Percentiles rank a stretch among this genome's conserved stretches.
Conservation (phyloP, 2,113 vertebrate genomes). For the Heloderma charlesbogerti region DNA sequence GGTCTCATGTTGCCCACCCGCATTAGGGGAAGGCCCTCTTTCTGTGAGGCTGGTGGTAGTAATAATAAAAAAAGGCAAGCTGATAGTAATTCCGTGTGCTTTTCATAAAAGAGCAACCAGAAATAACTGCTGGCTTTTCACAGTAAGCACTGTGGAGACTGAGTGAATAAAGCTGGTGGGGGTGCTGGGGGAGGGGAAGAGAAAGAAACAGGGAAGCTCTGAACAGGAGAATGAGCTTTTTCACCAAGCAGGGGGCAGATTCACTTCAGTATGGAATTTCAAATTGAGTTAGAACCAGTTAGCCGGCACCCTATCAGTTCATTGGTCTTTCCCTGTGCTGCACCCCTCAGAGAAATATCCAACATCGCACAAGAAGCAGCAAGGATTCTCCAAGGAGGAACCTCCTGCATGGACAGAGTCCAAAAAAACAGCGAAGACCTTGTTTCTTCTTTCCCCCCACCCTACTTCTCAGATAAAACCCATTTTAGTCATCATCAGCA, state of each 20-base stretch:
- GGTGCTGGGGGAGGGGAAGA: background rate
- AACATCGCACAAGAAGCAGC: background rate
- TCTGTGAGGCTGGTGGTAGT: background rate
- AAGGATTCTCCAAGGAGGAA: slow-evolving; percentile 15
- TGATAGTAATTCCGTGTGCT: background rate
- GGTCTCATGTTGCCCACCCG: background rate
- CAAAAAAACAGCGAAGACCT: slow-evolving; percentile 6
- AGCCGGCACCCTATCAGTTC: slow-evolving; percentile 42
- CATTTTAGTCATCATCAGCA: slow-evolving; percentile 2
- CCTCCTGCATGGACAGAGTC: background rate
- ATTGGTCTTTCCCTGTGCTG: slow-evolving; percentile 7
- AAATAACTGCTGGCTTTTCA: slow-evolving; percentile 32
- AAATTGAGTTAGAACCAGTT: slow-evolving; percentile 35
- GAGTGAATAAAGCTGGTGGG: background rate
- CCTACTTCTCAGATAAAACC: slow-evolving; percentile 35
- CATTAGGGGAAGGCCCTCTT: background rate
- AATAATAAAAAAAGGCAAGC: background rate
- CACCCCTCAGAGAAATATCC: background rate
- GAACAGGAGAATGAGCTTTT: slow-evolving; percentile 43
- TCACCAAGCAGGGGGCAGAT: slow-evolving; percentile 20
- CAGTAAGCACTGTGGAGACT: background rate
- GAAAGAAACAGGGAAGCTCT: slow-evolving; percentile 10
- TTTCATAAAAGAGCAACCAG: background rate
- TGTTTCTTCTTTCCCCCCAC: slow-evolving; percentile 18
- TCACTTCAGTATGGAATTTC: slow-evolving; percentile 20